phyloP scores from a whole-genome alignment of 2,797 vertebrate species.

The Spinus pinus region DNA sequence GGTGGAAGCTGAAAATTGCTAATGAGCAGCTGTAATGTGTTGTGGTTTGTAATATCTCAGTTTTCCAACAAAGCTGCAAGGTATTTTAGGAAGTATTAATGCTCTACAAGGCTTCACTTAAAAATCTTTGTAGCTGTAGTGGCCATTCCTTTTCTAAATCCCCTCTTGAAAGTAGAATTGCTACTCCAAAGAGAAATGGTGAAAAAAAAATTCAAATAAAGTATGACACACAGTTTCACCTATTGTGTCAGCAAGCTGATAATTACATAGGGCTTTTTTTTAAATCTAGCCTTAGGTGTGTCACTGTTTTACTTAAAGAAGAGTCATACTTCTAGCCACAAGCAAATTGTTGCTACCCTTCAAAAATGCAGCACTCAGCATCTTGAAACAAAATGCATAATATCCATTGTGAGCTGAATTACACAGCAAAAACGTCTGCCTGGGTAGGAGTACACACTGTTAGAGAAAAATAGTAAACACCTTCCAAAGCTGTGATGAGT shows the following conservation, averaged over 20 bases:
- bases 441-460: background rate
- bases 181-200: constrained; percentile 27
- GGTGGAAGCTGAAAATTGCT: background rate
- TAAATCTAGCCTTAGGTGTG: constrained; percentile 71
- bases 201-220: constrained; percentile 42
- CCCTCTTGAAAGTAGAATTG: background rate
- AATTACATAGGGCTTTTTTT: constrained; percentile 58
- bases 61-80: background rate
- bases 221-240: constrained; percentile 72
- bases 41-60: background rate
- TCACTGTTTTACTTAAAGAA: constrained; percentile 62
- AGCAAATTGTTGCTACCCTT: constrained; percentile 54
- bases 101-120: background rate
- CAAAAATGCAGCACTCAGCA: constrained; percentile 62
- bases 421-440: background rate
- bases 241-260: constrained; percentile 68
- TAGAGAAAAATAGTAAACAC: background rate
- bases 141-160: background rate
- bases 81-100: background rate
- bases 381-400: constrained; percentile 40
- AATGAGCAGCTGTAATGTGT: background rate
- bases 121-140: background rate
- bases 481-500: background rate
- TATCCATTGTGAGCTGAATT: constrained; percentile 10
- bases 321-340: constrained; percentile 66